Conservation (phyloP, 2,113 vertebrate species). For the Uria aalge region DNA sequence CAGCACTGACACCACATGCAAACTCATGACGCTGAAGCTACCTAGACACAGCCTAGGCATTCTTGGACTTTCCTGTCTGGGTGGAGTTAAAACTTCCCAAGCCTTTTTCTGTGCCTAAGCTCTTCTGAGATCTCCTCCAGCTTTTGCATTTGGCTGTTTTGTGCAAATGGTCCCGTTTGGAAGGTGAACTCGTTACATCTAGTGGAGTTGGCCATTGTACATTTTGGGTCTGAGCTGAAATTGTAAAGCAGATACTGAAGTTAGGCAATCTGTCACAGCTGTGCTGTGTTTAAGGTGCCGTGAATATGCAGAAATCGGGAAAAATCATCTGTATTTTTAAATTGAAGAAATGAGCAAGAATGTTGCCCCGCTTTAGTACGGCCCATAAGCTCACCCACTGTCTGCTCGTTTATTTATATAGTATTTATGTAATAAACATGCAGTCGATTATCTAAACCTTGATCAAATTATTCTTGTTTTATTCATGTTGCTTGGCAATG, state of each 20-base stretch:
- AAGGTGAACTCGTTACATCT: background rate
- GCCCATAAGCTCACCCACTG: background rate
- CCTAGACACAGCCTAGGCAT: background rate
- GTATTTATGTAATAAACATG: slow-evolving; percentile 7
- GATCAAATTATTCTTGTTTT: slow-evolving; percentile 16
- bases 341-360: background rate
- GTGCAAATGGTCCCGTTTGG: background rate
- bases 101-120: background rate
- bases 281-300: background rate
- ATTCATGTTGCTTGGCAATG: slow-evolving; percentile 2
- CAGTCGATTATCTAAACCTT: slow-evolving; percentile 24
- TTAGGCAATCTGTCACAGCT: background rate
- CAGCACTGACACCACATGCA: background rate
- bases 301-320: background rate
- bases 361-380: background rate
- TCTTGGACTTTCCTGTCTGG: background rate
- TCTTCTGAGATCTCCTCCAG: background rate
- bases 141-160: background rate
- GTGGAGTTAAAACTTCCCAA: background rate
- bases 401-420: slow-evolving; percentile 1
- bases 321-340: background rate
- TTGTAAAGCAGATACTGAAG: background rate
- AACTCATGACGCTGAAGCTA: background rate
- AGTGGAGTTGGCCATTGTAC: background rate
- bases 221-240: background rate